Conservation (phyloP, 2,113 vertebrate species). For the Vimba vimba region DNA sequence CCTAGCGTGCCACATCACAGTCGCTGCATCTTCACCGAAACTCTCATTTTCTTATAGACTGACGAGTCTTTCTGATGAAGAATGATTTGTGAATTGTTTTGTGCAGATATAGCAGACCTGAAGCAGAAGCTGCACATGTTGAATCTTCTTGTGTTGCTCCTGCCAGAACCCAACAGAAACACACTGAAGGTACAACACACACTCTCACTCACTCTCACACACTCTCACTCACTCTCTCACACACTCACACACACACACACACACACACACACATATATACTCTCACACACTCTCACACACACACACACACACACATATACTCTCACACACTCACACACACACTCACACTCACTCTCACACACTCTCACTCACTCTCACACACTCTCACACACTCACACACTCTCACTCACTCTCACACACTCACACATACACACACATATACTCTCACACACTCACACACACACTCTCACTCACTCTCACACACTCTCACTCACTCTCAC, state of each 20-base stretch:
- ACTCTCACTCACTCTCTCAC: too few species aligned
- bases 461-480: accelerated
- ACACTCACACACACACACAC: too few species aligned
- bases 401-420: too few species aligned
- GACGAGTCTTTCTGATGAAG: neutral
- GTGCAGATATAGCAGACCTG: slow-evolving; percentile 82
- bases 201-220: too few species aligned
- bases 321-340: neutral
- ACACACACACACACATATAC: too few species aligned
- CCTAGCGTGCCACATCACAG: too few species aligned
- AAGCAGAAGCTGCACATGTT: slow-evolving; percentile 89
- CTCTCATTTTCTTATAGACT: neutral
- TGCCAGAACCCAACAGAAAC: slow-evolving; percentile 89
- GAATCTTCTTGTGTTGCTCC: slow-evolving; percentile 86
- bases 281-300: too few species aligned
- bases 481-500: slow-evolving; percentile 59
- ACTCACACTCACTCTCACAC: too few species aligned
- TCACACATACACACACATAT: accelerated
- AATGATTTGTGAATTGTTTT: neutral
- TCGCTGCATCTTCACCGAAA: too few species aligned
- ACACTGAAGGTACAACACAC: slow-evolving; percentile 82
- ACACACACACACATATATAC: neutral
- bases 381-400: accelerated
- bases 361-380: too few species aligned
- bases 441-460: too few species aligned